Evolutionary conservation across 2,797 vertebrate species (phyloP).

Genomic region (Dicrostonyx torquatus): DNA sequence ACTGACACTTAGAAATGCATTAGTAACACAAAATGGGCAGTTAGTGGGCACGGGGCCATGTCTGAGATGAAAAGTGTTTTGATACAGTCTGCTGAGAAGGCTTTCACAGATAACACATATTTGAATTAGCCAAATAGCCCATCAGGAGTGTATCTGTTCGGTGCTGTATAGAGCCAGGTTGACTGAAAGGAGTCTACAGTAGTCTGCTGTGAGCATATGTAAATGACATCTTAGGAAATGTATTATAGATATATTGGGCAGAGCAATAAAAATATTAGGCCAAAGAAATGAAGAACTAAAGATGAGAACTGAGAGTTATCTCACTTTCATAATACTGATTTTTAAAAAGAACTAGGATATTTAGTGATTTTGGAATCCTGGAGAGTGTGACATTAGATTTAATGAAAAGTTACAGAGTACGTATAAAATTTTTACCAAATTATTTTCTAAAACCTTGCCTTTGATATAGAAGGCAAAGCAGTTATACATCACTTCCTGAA

Average conservation of each 20-base stretch:
- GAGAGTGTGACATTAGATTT: slow-evolving; percentile 33
- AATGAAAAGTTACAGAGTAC: slow-evolving; percentile 6
- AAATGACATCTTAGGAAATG: not conserved
- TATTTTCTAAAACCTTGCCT: slow-evolving; percentile 16
- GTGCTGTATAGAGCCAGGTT: not conserved
- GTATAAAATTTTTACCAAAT: not conserved
- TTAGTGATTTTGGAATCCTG: slow-evolving; percentile 16
- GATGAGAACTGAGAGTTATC: not conserved
- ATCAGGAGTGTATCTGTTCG: not conserved
- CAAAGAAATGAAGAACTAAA: slow-evolving; percentile 20
- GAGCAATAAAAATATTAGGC: not conserved
- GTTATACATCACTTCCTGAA: slow-evolving; percentile 19
- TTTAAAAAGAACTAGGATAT: slow-evolving; percentile 13
- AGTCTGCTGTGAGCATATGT: not conserved
- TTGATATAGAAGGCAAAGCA: not conserved
- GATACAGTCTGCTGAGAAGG: not conserved
- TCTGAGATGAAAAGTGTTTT: slow-evolving; percentile 25
- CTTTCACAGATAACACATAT: slow-evolving; percentile 27
- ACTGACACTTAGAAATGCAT: slow-evolving; percentile 25
- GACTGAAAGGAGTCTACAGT: not conserved
- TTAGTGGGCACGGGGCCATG: not conserved
- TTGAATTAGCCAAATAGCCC: not conserved
- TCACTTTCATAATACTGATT: not conserved
- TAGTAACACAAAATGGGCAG: slow-evolving; percentile 34
- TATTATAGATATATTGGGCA: not conserved